These are phyloP conservation scores for Hipposideros armiger DNA, from an alignment of 2,113 vertebrate species.

Conservation along the genomic window DNA sequence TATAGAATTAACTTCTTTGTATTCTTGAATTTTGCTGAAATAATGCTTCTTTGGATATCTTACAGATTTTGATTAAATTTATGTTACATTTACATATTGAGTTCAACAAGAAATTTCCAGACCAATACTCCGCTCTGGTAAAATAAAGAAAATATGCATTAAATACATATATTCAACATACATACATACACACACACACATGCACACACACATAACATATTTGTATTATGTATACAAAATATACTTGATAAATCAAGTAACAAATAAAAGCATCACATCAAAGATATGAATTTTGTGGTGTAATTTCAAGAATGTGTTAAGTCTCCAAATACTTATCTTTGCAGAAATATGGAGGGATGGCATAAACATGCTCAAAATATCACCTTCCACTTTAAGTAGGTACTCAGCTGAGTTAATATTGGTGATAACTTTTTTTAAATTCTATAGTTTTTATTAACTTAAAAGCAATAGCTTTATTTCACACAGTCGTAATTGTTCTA, in stretches of 20 bases:
- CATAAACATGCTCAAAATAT: background rate
- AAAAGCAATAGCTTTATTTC: background rate
- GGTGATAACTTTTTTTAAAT: background rate
- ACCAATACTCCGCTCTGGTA: background rate
- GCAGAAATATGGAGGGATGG: background rate
- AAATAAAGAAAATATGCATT: background rate
- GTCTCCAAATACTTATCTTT: background rate
- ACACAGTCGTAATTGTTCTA: fast-evolving
- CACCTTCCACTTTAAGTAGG: background rate
- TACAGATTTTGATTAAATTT: background rate
- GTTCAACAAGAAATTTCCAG: background rate
- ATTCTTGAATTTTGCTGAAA: background rate
- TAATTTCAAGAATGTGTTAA: background rate
- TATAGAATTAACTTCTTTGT: background rate
- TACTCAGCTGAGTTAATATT: background rate
- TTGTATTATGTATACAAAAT: background rate
- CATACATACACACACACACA: background rate
- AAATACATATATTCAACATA: background rate
- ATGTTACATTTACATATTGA: background rate
- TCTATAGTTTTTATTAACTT: background rate
- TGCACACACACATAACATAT: background rate
- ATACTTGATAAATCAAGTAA: background rate
- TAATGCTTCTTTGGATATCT: background rate
- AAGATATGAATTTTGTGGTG: background rate
- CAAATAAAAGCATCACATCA: background rate